Conservation (phyloP, 2,888 invertebrate genomes). For the Strigamia transsilvanica region DNA sequence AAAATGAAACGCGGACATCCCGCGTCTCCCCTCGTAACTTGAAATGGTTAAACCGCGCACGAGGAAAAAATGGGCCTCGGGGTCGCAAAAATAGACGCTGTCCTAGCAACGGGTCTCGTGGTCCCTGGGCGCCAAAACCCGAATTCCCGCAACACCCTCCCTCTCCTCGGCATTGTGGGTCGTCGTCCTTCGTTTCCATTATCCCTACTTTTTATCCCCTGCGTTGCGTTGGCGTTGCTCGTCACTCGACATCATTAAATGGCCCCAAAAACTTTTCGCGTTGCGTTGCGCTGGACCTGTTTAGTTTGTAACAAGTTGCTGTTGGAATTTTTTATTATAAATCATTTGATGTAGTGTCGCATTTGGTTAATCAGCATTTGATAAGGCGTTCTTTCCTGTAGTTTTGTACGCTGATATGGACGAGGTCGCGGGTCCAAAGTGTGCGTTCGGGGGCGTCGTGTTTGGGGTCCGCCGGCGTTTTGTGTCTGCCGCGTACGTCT, state of each 20-base stretch:
- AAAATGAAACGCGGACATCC: constrained; percentile 33
- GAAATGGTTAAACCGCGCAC: constrained; percentile 50
- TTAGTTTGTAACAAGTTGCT: constrained; percentile 10
- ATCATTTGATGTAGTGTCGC: constrained; percentile 34
- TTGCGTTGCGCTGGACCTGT: neutral
- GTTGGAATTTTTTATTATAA: constrained; percentile 17
- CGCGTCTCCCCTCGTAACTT: constrained; percentile 40
- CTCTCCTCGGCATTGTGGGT: constrained; percentile 48
- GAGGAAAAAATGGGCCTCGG: constrained; percentile 52
- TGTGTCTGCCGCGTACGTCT: constrained; percentile 32
- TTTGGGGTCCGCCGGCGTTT: constrained; percentile 49
- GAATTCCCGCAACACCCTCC: constrained; percentile 33
- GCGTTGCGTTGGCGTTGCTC: constrained; percentile 32
- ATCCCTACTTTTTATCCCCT: constrained; percentile 31
- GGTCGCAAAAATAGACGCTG: constrained; percentile 52
- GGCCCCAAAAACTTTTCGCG: constrained; percentile 16
- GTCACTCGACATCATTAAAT: constrained; percentile 20
- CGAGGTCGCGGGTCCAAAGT: constrained; percentile 48
- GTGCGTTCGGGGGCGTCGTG: constrained; percentile 48
- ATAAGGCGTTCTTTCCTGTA: constrained; percentile 40
- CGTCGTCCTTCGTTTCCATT: constrained; percentile 37
- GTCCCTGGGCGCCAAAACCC: constrained; percentile 50
- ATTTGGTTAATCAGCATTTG: constrained; percentile 44
- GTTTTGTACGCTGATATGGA: constrained; percentile 42
- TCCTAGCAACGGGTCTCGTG: constrained; percentile 50